These are phyloP conservation scores for Tuta absoluta DNA, from an alignment of 2,888 invertebrate genomes.

Conservation along the genomic window DNA sequence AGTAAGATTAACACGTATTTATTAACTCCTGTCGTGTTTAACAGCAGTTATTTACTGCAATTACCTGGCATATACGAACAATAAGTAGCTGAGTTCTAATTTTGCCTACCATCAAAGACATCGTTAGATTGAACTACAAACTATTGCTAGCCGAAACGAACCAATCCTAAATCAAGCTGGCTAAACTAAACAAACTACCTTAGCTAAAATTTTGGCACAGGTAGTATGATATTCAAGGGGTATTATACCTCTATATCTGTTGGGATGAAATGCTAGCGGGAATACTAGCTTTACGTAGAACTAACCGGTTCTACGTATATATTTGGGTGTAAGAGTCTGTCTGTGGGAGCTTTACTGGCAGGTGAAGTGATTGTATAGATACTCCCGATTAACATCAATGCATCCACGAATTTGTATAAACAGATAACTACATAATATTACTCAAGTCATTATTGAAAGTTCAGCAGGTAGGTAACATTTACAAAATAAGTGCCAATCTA, in stretches of 20 bases:
- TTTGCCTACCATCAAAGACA: conserved; percentile 1
- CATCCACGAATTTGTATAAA: too few species aligned
- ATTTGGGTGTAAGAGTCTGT: too few species aligned
- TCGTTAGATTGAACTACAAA: neutral
- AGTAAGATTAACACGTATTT: conserved; percentile 2
- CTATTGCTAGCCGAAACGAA: neutral
- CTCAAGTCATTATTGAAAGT: neutral
- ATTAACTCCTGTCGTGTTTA: neutral
- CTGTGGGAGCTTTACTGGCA: too few species aligned
- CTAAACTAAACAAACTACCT: neutral
- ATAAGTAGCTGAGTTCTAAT: neutral
- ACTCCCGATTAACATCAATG: too few species aligned
- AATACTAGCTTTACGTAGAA: too few species aligned
- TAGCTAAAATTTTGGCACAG: neutral
- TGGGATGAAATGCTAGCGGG: too few species aligned
- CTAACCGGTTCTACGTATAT: too few species aligned
- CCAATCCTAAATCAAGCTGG: neutral
- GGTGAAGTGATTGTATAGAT: too few species aligned
- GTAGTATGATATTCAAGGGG: too few species aligned
- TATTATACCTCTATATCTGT: too few species aligned
- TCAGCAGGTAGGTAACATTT: neutral
- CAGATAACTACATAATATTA: too few species aligned
- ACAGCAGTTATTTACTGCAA: conserved; percentile 3
- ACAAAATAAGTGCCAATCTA: neutral
- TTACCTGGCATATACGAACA: neutral